phyloP scores from a whole-genome alignment of 2,113 vertebrate species.

The Okapia johnstoni region DNA sequence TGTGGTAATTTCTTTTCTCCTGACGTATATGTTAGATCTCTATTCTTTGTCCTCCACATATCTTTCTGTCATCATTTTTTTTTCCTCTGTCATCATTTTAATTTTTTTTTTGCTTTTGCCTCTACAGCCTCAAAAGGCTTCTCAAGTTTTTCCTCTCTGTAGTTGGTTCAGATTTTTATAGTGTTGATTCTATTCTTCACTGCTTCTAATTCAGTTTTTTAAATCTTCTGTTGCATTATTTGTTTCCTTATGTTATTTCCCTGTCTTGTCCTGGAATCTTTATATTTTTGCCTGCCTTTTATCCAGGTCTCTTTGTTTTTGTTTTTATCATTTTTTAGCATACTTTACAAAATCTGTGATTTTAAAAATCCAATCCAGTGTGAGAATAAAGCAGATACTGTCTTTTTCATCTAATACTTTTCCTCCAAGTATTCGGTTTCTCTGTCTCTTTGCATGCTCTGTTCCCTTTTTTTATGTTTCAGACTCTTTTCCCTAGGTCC shows the following conservation, averaged over 20 bases:
- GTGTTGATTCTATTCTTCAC: neutral
- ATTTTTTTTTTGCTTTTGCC: neutral
- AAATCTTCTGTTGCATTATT: neutral
- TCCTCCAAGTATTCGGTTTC: neutral
- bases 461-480: neutral
- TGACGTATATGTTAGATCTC: neutral
- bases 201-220: neutral
- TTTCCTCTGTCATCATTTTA: neutral
- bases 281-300: slow-evolving; percentile 22
- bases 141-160: neutral
- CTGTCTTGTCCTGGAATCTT: neutral
- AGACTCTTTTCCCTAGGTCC: neutral
- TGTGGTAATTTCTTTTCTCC: neutral
- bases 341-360: neutral
- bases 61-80: neutral
- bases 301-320: neutral
- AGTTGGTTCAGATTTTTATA: neutral
- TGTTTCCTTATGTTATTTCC: neutral
- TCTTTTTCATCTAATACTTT: neutral
- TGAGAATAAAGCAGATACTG: neutral
- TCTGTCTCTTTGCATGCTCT: neutral
- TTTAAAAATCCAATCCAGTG: neutral
- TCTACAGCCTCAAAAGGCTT: neutral
- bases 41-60: neutral
- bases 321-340: neutral